These are phyloP conservation scores for Fulmarus glacialis DNA, from an alignment of 2,113 vertebrate species.

Conservation along the genomic window DNA sequence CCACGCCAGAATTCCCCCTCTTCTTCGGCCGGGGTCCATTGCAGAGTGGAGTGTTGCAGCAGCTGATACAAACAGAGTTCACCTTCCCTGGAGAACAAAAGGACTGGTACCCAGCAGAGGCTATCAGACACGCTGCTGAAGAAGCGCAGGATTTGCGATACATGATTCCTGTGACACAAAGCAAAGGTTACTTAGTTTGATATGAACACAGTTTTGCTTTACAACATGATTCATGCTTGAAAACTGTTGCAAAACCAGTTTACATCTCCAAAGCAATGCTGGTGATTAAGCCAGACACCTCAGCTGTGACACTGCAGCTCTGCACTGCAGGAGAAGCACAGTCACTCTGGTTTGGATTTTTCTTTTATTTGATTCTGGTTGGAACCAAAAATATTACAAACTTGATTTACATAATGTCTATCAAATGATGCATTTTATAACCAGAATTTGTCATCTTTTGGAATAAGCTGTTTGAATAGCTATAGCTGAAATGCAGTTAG, in stretches of 20 bases:
- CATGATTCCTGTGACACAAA: slow-evolving; percentile 86
- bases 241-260: background rate
- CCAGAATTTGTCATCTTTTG: background rate
- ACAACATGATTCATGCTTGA: background rate
- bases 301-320: background rate
- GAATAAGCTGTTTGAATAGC: background rate
- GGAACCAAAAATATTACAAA: background rate
- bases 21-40: slow-evolving; percentile 90
- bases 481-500: background rate
- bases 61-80: slow-evolving; percentile 97
- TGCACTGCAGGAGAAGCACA: background rate
- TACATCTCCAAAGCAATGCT: background rate
- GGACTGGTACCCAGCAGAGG: slow-evolving; percentile 96
- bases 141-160: slow-evolving; percentile 97
- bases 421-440: slow-evolving; percentile 21
- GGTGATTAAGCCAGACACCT: background rate
- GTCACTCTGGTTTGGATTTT: background rate
- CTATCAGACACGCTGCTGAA: slow-evolving; percentile 92
- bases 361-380: background rate
- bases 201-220: background rate
- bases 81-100: slow-evolving; percentile 94
- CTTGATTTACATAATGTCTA: background rate
- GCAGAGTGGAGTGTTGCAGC: slow-evolving; percentile 96
- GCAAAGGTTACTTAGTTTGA: background rate
- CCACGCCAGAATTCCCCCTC: slow-evolving; percentile 62